Base-by-base conservation (phyloP, 2,113 vertebrate genomes). In the Amazona guildingii region DNA sequence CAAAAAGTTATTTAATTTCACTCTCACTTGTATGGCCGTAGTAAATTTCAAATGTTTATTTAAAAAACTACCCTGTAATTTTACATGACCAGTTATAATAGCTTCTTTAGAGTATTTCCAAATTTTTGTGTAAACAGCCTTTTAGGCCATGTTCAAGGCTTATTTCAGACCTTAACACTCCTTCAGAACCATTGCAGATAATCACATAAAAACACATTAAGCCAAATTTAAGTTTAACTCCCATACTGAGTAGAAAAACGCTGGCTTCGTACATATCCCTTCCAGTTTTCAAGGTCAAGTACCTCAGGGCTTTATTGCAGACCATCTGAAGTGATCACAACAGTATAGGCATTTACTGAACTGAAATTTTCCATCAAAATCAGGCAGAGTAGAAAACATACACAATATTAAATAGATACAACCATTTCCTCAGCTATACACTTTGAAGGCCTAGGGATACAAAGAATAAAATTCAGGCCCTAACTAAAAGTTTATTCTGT, bases 71-170 rank as follows among this genome's bases (percentile, higher is more conserved):
- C 52, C 73, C 55, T 49, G 16, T 13, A 91, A 37, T 66, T 93
- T 97, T 89, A 94, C n/a, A 48, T 75, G 64, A 84, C 76, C 93
- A 91, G 93, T 86, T 92, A 37, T 82, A 93, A 91, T 39, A 78
- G 66, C 57, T 79, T 78, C 77, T 81, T 91, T 15, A 49, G 39
- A 84, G 35, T 64, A 93, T 77, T 93, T 90, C 64, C 59, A 61
- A 19, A 25, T 89, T 88, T 89, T 73, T 69, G 9, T 14, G 28
- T 70, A 95, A 97, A 83, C 52, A 92, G 86, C 55, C 66, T 86
- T 95, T 86, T 41, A 93, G 95, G 80, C 54, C 41, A 82, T 29
- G 39, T 72, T 95, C 52, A 89, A 83, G 57, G 66, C 64, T 86
- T 91, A 78, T 88, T 95, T 88, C 49, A 89, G 74, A 78, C 41